phyloP scores from a whole-genome alignment of 2,113 vertebrate species.

The Ptychochromis oligacanthus region DNA sequence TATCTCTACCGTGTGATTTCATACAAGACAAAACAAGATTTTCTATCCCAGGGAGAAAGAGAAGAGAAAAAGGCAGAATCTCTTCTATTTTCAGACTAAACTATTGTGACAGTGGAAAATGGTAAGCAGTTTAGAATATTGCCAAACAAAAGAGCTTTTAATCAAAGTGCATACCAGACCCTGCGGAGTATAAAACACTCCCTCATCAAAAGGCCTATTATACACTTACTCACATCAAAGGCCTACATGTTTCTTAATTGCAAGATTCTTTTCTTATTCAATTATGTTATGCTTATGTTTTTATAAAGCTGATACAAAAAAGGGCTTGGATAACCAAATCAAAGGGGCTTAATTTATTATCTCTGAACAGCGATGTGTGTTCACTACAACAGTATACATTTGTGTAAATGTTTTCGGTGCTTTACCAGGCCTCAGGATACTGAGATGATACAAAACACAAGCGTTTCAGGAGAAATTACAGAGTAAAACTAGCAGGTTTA shows the following conservation, averaged over 20 bases:
- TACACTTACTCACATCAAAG: conserved; percentile 78
- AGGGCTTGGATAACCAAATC: conserved; percentile 63
- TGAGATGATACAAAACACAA: conserved; percentile 49
- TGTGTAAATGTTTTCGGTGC: conserved; percentile 52
- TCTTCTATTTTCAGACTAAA: conserved; percentile 58
- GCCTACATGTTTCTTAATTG: conserved; percentile 71
- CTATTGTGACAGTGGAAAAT: conserved; percentile 69
- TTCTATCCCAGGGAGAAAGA: conserved; percentile 8
- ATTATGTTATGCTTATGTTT: conserved; percentile 72
- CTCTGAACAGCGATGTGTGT: conserved; percentile 44
- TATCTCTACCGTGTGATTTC: conserved; percentile 2
- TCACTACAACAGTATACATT: conserved; percentile 53
- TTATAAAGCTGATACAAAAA: conserved; percentile 63
- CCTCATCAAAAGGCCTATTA: conserved; percentile 76
- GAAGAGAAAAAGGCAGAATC: conserved; percentile 34
- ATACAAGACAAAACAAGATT: conserved; percentile 4
- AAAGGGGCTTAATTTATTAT: conserved; percentile 69
- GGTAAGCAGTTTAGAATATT: conserved; percentile 73
- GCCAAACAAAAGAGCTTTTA: conserved; percentile 76
- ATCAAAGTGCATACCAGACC: conserved; percentile 71
- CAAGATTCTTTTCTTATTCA: conserved; percentile 73
- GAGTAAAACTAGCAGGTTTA: conserved; percentile 74
- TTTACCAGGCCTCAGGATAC: conserved; percentile 61
- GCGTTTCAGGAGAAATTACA: conserved; percentile 68
- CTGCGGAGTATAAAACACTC: conserved; percentile 69